phyloP scores from a whole-genome alignment of 1,140 invertebrate genomes.

The Trinorchestia longiramus region DNA sequence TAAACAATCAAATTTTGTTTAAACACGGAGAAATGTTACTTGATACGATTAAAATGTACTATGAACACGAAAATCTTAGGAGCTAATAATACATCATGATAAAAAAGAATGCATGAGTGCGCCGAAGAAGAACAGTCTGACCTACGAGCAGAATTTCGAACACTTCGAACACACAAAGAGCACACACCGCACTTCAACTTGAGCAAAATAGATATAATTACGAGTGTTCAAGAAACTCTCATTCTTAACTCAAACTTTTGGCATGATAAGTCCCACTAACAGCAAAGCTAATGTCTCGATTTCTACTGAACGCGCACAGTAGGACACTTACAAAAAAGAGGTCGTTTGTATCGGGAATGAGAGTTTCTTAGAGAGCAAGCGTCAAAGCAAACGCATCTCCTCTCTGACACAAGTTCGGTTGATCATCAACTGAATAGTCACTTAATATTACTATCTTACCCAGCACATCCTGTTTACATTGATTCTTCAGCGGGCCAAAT shows the following conservation, averaged over 20 bases:
- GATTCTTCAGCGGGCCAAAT: neutral
- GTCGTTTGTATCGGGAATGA: neutral
- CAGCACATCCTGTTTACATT: neutral
- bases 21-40: neutral
- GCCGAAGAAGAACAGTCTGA: neutral
- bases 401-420: neutral
- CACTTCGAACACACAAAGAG: neutral
- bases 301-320: conserved; percentile 19
- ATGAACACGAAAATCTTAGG: conserved; percentile 10
- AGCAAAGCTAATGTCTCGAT: conserved; percentile 49
- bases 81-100: conserved; percentile 27
- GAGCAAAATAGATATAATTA: conserved; percentile 47
- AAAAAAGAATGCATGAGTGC: conserved; percentile 20
- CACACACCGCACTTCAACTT: conserved; percentile 27
- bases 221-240: neutral
- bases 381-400: neutral
- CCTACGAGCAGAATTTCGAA: neutral
- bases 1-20: neutral
- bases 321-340: conserved; percentile 19
- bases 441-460: neutral
- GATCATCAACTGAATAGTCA: neutral
- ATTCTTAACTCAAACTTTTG: conserved; percentile 30
- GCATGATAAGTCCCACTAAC: conserved; percentile 48
- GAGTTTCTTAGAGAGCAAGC: neutral
- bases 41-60: neutral